Evolutionary conservation across 53 echinoderm and acorn worm species (phyloP).

Genomic region (Paelopatides confundens): DNA sequence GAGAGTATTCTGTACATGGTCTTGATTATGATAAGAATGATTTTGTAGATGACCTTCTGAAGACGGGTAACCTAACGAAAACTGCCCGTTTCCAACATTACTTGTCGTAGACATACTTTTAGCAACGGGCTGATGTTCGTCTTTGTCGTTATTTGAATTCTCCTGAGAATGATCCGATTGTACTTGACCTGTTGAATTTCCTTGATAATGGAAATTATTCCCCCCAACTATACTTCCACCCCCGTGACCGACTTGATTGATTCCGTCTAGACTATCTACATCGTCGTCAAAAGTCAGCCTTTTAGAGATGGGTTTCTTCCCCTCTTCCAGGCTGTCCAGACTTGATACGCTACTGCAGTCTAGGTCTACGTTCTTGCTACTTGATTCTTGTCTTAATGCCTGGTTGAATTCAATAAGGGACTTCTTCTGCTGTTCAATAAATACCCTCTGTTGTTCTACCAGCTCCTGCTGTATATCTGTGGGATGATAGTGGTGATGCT

Average conservation of each 20-base stretch:
- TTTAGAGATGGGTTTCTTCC: background rate
- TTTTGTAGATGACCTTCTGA: background rate
- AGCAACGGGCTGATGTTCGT: background rate
- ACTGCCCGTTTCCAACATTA: background rate
- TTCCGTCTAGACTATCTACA: background rate
- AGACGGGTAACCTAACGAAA: background rate
- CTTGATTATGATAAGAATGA: background rate
- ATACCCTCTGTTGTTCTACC: constrained; percentile 79
- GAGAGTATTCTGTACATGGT: background rate
- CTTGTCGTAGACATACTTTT: background rate
- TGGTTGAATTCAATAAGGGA: constrained; percentile 91
- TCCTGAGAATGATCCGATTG: background rate
- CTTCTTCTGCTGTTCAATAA: constrained; percentile 85
- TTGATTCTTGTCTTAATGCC: constrained; percentile 74
- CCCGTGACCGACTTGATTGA: background rate
- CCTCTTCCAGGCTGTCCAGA: constrained; percentile 88
- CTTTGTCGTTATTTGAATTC: background rate
- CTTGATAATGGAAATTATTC: background rate
- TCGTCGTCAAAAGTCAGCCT: background rate
- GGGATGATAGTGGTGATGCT: constrained; percentile 3
- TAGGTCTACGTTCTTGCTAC: constrained; percentile 53
- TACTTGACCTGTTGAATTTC: background rate
- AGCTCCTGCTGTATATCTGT: constrained; percentile 71
- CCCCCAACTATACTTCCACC: background rate
- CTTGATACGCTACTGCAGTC: constrained; percentile 78